Evolutionary conservation across 2,888 invertebrate species (phyloP), one percentile per base, ranked within the genome.

Genomic region (Pheosia gnoma): DNA sequence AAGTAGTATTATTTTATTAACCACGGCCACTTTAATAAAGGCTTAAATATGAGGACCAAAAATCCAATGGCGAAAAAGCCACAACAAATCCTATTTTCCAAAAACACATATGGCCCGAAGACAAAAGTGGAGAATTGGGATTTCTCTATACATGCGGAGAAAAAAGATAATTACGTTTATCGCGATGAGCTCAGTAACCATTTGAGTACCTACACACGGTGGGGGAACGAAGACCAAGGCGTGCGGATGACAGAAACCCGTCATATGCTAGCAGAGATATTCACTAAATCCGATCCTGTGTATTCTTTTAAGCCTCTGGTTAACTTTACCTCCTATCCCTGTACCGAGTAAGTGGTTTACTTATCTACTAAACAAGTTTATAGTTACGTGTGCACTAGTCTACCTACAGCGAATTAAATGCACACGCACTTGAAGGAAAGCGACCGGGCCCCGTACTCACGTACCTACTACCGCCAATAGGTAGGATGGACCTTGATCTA

Each of bases 61-160:
- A 78, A 82, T 61, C 82, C 87, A 54, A 89, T 83, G 74, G 82
- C 85, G 10, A 91, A 93, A 81, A 93, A 92, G 75, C 93, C 92
- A 0, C 86, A 82, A 62, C 91, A 92, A 76, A 92, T 93, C 67
- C 78, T 93, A 60, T 93, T 93, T 81, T 90, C 88, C 0, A 93
- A 90, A 78, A 92, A 92, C 66, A 83, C 47, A 5, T 94, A 92
- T 62, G 81, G 87, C 2, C 81, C 87, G 0, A 78, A 74, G 59
- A 87, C 89, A 7, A 94, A 94, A 83, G 86, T 91, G 37, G 87
- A 90, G 59, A 80, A 93, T 66, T 94, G 94, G 94, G 89, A 94
- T 62, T 89, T 68, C 57, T 71, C 82, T 8, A 75, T 82, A 38
- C 87, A 89, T 70, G 88, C 89, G 0, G 89, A 91, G 67, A 93